Evolutionary conservation across 2,113 vertebrate species (phyloP), one percentile per base, ranked within the genome.

Genomic region (Hydropotes inermis): DNA sequence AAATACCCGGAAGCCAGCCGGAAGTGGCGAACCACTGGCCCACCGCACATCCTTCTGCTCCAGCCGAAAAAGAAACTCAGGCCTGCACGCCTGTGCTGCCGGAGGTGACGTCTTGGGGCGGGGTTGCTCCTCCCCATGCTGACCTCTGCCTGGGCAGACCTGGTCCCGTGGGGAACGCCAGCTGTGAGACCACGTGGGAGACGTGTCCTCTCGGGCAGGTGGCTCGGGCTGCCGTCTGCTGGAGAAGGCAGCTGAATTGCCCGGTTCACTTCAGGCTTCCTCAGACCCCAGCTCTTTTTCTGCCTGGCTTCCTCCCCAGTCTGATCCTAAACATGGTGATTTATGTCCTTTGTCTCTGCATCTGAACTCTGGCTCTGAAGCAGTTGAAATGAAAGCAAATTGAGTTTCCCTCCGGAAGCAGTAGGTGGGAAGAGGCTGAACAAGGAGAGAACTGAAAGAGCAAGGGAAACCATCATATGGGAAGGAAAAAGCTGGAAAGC

Each of bases 21-120:
- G 87, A 50, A n/a, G 43, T 19, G 54, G 11, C 11, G 47, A 21
- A 2, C 25, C 36, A 2, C 23, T 0, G 15, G 7, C 30, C 54
- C 3, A 1, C n/a, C 12, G 16, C 3, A 21, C 47, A 7, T 25
- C 43, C 39, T 70, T 11, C 28, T 10, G n/a, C 57, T 16, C 61
- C 5, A 3, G 13, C 9, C 0, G 19, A n/a, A 33, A 50, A 17
- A 39, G 10, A 23, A 43, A 30, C 83, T 10, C 43, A 21, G n/a
- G 39, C 30, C 39, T 8, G 16, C 70, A 6, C 1, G 2, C 25
- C 12, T 1, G 7, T 60, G 84, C n/a, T 43, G 55, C 55, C 2
- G 0, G 5, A 30, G 45, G 4, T 9, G 25, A 13, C 7, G 36
- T 21, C 8, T 6, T 9, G 1, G 6, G 5, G 1, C 6, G 27